phyloP scores from a whole-genome alignment of 1,140 invertebrate species.

The Drosophila repleta region DNA sequence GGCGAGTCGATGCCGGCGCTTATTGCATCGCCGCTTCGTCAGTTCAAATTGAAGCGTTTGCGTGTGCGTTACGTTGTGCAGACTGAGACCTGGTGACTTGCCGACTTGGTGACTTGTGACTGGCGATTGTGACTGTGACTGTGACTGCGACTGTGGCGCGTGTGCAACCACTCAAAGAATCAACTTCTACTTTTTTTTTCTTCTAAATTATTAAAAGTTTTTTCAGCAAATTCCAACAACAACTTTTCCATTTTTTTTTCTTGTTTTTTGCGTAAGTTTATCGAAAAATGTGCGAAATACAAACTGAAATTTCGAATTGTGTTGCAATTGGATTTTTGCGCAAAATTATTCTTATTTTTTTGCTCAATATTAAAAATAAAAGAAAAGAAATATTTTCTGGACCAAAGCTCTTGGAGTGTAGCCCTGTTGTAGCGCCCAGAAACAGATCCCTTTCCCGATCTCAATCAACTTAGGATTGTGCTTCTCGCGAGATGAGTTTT shows the following conservation, averaged over 20 bases:
- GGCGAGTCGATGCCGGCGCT: conserved; percentile 52
- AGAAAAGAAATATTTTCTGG: too few relatives aligned
- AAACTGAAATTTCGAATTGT: conserved; percentile 24
- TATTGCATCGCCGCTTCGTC: conserved; percentile 45
- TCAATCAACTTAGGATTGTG: too few relatives aligned
- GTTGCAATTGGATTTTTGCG: conserved; percentile 10
- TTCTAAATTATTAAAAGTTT: conserved; percentile 1
- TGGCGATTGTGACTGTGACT: conserved; percentile 16
- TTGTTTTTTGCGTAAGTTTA: conserved; percentile 43
- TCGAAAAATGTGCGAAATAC: conserved; percentile 5
- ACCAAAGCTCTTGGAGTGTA: conserved; percentile 30
- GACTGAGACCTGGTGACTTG: conserved; percentile 31
- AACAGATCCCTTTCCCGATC: not conserved
- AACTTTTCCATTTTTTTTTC: conserved; percentile 22
- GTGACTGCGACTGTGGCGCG: conserved; percentile 32
- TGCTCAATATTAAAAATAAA: not conserved
- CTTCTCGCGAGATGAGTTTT: too few relatives aligned
- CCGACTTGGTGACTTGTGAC: conserved; percentile 15
- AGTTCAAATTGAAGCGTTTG: conserved; percentile 77
- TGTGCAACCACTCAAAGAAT: conserved; percentile 32
- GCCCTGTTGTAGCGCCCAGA: not conserved
- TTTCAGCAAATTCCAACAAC: conserved; percentile 14
- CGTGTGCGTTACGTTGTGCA: conserved; percentile 74
- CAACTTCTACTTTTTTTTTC: not conserved
- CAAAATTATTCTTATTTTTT: conserved; percentile 2